These are phyloP conservation scores for Forbesichthys agassizii DNA, from an alignment of 2,113 vertebrate species.

Conservation along the genomic window DNA sequence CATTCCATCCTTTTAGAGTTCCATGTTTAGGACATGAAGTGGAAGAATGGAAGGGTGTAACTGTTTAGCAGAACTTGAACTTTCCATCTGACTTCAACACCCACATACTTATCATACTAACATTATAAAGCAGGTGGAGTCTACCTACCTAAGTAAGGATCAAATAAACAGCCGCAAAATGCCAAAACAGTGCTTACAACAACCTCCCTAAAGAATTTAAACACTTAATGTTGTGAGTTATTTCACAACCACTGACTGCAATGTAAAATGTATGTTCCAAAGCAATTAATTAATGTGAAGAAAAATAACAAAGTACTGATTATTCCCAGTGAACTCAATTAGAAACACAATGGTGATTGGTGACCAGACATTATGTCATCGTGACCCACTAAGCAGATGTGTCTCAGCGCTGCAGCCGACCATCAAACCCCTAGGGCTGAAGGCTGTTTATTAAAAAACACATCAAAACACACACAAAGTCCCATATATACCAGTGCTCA, in stretches of 20 bases:
- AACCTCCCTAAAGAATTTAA: background rate
- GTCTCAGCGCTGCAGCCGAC: conserved; percentile 37
- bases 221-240: no score
- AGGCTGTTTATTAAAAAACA: conserved; percentile 13
- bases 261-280: no score
- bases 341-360: background rate
- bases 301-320: no score
- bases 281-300: no score
- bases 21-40: conserved; percentile 8
- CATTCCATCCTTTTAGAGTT: background rate
- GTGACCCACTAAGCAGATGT: conserved; percentile 71
- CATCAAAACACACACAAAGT: background rate
- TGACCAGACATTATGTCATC: conserved; percentile 57
- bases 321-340: background rate
- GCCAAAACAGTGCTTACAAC: background rate
- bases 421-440: conserved; percentile 32
- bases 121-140: conserved; percentile 24
- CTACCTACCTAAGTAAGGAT: background rate
- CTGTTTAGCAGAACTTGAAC: conserved; percentile 29
- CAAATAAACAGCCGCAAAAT: background rate
- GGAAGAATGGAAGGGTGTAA: conserved; percentile 6
- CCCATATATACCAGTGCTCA: background rate
- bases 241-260: no score
- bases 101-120: conserved; percentile 44
- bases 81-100: conserved; percentile 51